phyloP scores from a whole-genome alignment of 2,888 invertebrate genomes.

The Teinopalpus imperialis region DNA sequence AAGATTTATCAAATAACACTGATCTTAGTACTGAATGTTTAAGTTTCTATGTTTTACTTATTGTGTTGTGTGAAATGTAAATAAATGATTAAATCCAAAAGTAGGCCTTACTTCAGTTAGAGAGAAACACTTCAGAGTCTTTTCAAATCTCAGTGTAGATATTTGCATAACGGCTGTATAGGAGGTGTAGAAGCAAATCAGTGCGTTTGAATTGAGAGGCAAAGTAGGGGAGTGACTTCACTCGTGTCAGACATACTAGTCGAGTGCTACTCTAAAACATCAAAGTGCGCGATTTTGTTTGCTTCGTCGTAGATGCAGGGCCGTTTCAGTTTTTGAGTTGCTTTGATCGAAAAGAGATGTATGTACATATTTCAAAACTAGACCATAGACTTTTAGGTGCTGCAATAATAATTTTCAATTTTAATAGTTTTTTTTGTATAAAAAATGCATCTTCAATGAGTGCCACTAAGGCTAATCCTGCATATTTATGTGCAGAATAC shows the following conservation, averaged over 20 bases:
- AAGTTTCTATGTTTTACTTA: no score
- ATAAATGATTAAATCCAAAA: neutral
- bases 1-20: no score
- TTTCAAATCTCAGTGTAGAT: slow-evolving; percentile 13
- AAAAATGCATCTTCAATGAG: no score
- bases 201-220: slow-evolving; percentile 14
- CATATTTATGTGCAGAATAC: no score
- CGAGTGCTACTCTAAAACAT: slow-evolving; percentile 20
- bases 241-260: slow-evolving; percentile 15
- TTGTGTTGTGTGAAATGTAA: no score
- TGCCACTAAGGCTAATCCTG: no score
- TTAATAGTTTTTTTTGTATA: no score
- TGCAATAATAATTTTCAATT: no score
- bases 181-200: slow-evolving; percentile 24
- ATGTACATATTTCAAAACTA: no score
- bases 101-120: neutral
- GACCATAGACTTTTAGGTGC: no score
- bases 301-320: neutral
- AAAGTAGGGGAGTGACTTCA: slow-evolving; percentile 12
- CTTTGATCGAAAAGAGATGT: neutral
- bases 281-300: slow-evolving; percentile 17
- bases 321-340: neutral
- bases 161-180: slow-evolving; percentile 12
- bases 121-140: slow-evolving; percentile 4
- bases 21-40: no score